A percentile compares a stretch with the other conserved stretches of the same genome.
Evolutionary conservation across 2,113 vertebrate species (phyloP).

Genomic region (Sarotherodon lohbergeri): DNA sequence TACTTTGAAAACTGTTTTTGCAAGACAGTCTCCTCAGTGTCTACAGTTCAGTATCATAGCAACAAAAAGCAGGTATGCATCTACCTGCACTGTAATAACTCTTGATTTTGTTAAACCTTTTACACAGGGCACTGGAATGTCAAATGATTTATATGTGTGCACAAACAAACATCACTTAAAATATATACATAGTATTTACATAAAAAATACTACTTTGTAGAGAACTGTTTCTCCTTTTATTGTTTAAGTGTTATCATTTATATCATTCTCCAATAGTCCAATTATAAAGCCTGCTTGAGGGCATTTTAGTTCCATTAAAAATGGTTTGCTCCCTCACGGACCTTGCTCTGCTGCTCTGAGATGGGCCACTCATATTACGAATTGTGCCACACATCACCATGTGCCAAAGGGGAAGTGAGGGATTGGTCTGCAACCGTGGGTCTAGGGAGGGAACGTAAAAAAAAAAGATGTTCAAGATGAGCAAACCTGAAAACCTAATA

Average conservation of each 20-base stretch:
- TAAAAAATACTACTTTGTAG: neutral
- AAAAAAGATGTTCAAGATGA: constrained; percentile 3
- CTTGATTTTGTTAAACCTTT: neutral
- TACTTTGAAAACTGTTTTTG: neutral
- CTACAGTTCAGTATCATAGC: neutral
- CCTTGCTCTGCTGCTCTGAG: constrained; percentile 1
- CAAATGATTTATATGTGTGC: neutral
- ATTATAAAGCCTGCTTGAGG: neutral
- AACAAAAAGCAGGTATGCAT: neutral
- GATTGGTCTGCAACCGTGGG: neutral
- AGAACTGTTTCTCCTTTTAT: neutral
- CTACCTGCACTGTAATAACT: neutral
- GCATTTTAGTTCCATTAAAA: neutral
- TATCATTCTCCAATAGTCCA: constrained; percentile 21
- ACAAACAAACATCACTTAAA: neutral
- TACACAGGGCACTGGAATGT: neutral
- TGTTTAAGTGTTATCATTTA: neutral
- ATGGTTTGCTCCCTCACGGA: neutral
- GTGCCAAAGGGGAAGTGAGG: neutral
- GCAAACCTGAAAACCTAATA: constrained; percentile 17
- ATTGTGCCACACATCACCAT: constrained; percentile 10
- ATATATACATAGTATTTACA: neutral
- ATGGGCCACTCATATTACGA: neutral
- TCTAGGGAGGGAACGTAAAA: neutral
- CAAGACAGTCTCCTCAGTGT: neutral